Base-by-base conservation (phyloP, 2,888 invertebrate species). In the Cephonodes hylas region DNA sequence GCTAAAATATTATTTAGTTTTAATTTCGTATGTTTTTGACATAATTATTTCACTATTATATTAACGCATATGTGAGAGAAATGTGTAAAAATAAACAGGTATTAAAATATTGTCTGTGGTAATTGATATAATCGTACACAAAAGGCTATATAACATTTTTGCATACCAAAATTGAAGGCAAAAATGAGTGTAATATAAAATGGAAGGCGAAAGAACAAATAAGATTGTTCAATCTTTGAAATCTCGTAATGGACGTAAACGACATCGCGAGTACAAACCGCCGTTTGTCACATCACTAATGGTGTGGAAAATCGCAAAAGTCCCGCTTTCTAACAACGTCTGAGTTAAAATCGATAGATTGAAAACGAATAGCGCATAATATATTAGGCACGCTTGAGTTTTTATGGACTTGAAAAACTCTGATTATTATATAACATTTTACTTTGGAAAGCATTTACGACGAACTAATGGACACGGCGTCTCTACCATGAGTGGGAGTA, bases 281-380 rank as follows among this genome's bases (percentile, higher is more conserved):
- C 84, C 85, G 86, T 89, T 88, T 87, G 87, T 89, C 89, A 88
- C 85, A 82, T 81, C 80, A 84, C 85, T 88, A 89, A 90, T 89
- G 89, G 88, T 72, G 81, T 75, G 83, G 86, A 87, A 89, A 90
- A 90, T 89, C 88, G 85, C 77, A 73, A 83, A 80, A 84, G 79
- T 84, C 82, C 82, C 85, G 83, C 80, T 83, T 81, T 80, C 82
- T 80, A 81, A 83, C 83, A 80, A 76, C 76, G 80, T 69, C 77
- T 76, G 75, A 81, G 83, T 59, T 81, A 80, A 80, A 85, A 83
- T 81, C 83, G 80, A 85, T 83, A 78, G 79, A 82, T 81, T 81
- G 81, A 82, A 83, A 77, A 72, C 72, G 79, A 84, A 83, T 83
- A 79, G 81, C 77, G 75, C 75, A 77, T 75, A 75, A 76, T 76